Evolutionary conservation across 2,113 vertebrate genomes (phyloP), one percentile per base, ranked within the genome.

Genomic region (Dromaius novaehollandiae): DNA sequence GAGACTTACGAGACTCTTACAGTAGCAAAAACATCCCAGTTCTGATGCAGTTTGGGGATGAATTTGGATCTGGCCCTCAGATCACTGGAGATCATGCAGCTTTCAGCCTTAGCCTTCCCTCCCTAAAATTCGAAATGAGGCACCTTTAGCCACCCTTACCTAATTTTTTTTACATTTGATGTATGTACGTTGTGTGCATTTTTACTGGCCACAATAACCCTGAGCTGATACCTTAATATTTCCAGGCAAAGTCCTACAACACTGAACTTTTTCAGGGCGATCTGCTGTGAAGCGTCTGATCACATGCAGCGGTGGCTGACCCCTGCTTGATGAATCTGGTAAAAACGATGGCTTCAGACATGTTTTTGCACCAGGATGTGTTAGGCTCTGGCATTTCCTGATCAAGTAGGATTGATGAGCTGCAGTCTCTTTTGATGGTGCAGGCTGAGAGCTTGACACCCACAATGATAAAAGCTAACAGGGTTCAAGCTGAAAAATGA

Each of bases 381-480:
- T 86, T 51, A 7, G 40, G 42, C 68, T 90, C 80, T 46, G 92
- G 88, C 86, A 73, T 93, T 93, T 94, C 94, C 95, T 88, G 76
- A 0, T 44, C 9, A 0, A 28, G 84, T 7, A 7, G 87, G 71
- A 80, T 21, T 86, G 88, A 95, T 88, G 94, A 68, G 76, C 80
- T 69, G 88, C 73, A 86, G 69, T 71, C 71, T 21, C 88, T 78
- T 94, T 78, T 88, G 93, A 82, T 84, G 85, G 50, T 13, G 30
- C 6, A 4, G 64, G 44, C 71, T 50, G 73, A 18, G 80, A 38
- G 55, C 44, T 40, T 92, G 90, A 90, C 80, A 60, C 76, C 81
- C 65, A 48, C 90, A 11, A 56, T 8, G 86, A 86, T 84, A 64
- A 93, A 94, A 95, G 79, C 76, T n/a, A 25, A 34, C 68, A 11